Conservation (phyloP, 2,113 vertebrate genomes). For the Pelecanus crispus region DNA sequence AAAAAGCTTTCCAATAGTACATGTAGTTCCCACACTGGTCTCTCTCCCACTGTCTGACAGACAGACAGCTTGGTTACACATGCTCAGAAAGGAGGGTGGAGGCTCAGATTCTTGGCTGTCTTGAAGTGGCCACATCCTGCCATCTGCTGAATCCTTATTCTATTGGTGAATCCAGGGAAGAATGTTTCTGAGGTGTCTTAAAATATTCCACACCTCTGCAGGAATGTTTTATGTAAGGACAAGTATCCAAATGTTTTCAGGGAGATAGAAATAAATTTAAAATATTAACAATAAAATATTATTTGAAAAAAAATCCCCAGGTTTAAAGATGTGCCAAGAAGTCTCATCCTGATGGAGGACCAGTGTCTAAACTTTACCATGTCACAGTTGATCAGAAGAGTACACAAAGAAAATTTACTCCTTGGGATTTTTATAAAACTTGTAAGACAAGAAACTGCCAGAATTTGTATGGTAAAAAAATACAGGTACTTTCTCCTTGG, state of each 20-base stretch:
- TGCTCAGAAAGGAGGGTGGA: slow-evolving; percentile 57
- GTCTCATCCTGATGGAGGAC: neutral
- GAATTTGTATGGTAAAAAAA: neutral
- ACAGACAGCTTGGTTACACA: slow-evolving; percentile 68
- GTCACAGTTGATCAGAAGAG: neutral
- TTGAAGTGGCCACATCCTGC: slow-evolving; percentile 68
- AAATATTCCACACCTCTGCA: neutral
- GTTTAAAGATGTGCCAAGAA: neutral
- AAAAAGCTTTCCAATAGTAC: slow-evolving; percentile 26
- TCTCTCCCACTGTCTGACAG: slow-evolving; percentile 59
- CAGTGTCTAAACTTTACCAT: neutral
- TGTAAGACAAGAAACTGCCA: neutral
- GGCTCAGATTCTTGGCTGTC: slow-evolving; percentile 59
- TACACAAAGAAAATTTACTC: neutral
- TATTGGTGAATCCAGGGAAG: slow-evolving; percentile 2
- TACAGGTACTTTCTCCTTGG: neutral
- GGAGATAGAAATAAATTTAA: neutral
- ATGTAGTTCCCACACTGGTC: slow-evolving; percentile 59
- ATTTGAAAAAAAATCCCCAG: neutral
- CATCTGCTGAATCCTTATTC: slow-evolving; percentile 55
- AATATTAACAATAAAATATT: neutral
- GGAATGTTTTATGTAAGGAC: neutral
- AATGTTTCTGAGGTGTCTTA: slow-evolving; percentile 32
- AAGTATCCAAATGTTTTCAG: neutral
- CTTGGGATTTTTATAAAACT: neutral